A percentile compares a stretch with the other conserved stretches of the same genome.
These are phyloP conservation scores for Hypotaenidia okinawae DNA, from an alignment of 2,797 vertebrate species.

Conservation along the genomic window DNA sequence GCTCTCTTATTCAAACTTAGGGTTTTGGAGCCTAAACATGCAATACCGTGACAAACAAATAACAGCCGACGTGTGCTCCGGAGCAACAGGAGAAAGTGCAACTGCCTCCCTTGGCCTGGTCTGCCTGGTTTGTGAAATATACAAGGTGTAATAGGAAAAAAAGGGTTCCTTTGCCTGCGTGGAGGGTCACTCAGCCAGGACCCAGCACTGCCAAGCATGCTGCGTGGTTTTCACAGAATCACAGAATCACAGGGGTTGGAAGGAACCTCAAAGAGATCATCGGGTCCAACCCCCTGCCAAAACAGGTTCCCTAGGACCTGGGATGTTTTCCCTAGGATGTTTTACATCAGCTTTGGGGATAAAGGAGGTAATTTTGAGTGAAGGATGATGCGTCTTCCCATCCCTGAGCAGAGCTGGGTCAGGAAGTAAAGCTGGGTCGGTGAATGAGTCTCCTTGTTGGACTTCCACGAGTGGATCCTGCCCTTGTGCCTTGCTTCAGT, in stretches of 20 bases:
- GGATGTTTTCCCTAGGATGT: no score
- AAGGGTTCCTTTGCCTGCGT: fast-evolving
- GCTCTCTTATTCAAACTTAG: constrained; percentile 7
- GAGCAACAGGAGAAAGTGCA: background rate
- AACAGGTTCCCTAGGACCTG: no score
- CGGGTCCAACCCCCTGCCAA: no score
- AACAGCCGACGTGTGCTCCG: background rate
- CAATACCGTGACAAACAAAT: background rate
- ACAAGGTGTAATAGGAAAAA: background rate
- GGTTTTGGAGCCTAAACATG: constrained; percentile 4
- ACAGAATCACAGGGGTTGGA: no score
- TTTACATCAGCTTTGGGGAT: background rate
- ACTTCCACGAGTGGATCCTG: background rate
- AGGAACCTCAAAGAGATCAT: no score
- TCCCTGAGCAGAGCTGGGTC: background rate
- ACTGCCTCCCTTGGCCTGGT: fast-evolving
- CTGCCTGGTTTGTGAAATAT: background rate
- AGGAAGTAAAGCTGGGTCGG: background rate
- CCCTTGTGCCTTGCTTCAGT: fast-evolving
- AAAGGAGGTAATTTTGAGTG: background rate
- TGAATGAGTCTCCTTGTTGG: fast-evolving
- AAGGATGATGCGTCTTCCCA: fast-evolving
- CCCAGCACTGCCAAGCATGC: fast-evolving
- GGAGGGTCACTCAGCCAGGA: background rate
- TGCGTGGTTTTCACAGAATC: background rate